phyloP scores from a whole-genome alignment of 92 coral and sea anemone genomes.

The Pocillopora grandis region DNA sequence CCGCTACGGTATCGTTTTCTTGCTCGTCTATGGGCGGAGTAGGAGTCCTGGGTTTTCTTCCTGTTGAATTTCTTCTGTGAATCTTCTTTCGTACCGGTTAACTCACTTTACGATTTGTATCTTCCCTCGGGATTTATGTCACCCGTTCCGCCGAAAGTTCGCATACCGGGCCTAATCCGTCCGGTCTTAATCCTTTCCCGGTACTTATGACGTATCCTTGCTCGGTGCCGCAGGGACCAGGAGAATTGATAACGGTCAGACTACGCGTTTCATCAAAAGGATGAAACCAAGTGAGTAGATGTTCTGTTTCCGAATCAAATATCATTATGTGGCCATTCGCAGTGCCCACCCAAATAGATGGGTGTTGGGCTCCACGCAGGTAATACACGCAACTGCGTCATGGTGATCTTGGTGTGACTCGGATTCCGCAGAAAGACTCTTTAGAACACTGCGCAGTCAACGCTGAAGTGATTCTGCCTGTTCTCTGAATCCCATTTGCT shows the following conservation, averaged over 20 bases:
- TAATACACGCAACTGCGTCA: constrained; percentile 67
- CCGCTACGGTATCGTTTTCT: constrained; percentile 17
- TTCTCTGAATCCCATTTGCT: constrained; percentile 79
- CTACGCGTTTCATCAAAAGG: constrained; percentile 84
- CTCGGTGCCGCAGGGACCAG: constrained; percentile 91
- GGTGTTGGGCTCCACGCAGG: constrained; percentile 73
- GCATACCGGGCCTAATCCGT: constrained; percentile 81
- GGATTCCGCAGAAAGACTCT: constrained; percentile 12
- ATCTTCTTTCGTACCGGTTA: constrained; percentile 22
- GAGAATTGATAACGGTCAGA: constrained; percentile 71
- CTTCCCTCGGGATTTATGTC: constrained; percentile 52
- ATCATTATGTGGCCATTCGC: constrained; percentile 87
- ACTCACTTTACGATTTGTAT: constrained; percentile 1
- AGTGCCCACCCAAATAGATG: constrained; percentile 91
- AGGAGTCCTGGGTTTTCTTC: constrained; percentile 7
- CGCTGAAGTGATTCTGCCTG: constrained; percentile 66
- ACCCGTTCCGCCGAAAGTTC: constrained; percentile 79
- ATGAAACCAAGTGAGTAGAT: constrained; percentile 86
- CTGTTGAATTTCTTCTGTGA: constrained; percentile 14
- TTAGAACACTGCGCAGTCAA: constrained; percentile 71
- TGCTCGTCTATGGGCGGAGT: constrained; percentile 21
- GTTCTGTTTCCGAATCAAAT: constrained; percentile 69
- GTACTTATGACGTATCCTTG: constrained; percentile 87
- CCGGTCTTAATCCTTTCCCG: constrained; percentile 72
- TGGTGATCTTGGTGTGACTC: constrained; percentile 3